Base-by-base conservation (phyloP, 2,797 vertebrate species). In the Enteromius unitaeniatus region DNA sequence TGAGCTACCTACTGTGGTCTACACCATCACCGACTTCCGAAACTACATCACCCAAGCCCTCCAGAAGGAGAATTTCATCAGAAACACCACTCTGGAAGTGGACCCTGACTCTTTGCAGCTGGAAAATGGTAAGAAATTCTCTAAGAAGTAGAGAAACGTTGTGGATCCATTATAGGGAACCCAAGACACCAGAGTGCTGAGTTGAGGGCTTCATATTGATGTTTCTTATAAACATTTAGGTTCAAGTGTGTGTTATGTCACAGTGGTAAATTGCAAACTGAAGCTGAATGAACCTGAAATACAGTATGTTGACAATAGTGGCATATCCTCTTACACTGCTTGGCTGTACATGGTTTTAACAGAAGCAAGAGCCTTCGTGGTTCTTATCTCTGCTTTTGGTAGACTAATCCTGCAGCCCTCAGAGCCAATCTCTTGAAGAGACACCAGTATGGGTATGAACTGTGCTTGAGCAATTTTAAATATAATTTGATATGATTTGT, bases 11-110 rank as follows among this genome's bases (percentile, higher is more conserved):
- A 97, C 96, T 0, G 94, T 93, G 34, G 93, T 97, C 89, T 97
- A 99, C 92, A 97, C 96, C 88, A 95, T 97, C 92, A 95, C 95
- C 0, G 96, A 98, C 91, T 96, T 98, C 91, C 93, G 93, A 78
- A 96, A 97, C 91, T 97, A 96, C 89, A 96, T 99, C 89, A 95
- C 93, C 0, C 95, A 97, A 89, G 95, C 94, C 0, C 93, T 99
- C 81, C 95, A 95, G 88, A 96, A 95, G 84, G 96, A 96, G 60
- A 90, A 92, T 90, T 91, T 97, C 82, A 86, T 95, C 87, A 94
- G 88, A 87, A 97, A 97, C 79, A 84, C 89, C 72, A 95, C 95
- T 76, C 88, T 97, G 90, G 93, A 93, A 74, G 87, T 92, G 64
- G 95, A 95, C 80, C 90, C 93, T 0, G 90, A 93, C 58, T 92